phyloP scores from a whole-genome alignment of 2,113 vertebrate genomes.

The Proteles cristata region DNA sequence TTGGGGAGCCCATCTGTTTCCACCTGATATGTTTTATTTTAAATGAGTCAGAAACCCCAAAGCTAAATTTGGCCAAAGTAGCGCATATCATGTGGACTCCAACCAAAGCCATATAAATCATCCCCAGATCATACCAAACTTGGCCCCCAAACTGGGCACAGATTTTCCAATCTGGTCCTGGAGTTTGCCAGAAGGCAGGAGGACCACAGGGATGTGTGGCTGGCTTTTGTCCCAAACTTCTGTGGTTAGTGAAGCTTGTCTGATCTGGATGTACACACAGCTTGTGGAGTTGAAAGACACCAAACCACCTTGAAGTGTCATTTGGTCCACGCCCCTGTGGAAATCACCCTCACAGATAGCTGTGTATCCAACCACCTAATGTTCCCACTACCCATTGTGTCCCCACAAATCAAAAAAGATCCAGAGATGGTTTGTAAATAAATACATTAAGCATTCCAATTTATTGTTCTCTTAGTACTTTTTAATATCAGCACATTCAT shows the following conservation, averaged over 20 bases:
- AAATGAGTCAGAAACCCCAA: slow-evolving; percentile 70
- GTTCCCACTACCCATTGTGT: too few species aligned
- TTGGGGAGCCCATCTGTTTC: slow-evolving; percentile 71
- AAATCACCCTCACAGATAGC: neutral
- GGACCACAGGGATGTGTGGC: slow-evolving; percentile 69
- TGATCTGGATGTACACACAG: slow-evolving; percentile 57
- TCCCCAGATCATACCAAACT: slow-evolving; percentile 65
- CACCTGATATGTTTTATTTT: slow-evolving; percentile 63
- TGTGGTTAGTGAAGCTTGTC: slow-evolving; percentile 69
- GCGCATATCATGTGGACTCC: slow-evolving; percentile 57
- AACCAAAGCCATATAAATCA: slow-evolving; percentile 72
- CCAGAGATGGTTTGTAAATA: neutral
- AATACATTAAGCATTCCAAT: neutral
- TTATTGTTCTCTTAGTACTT: neutral
- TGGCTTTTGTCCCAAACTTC: slow-evolving; percentile 73
- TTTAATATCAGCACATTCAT: neutral
- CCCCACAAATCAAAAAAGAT: neutral
- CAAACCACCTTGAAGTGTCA: slow-evolving; percentile 55
- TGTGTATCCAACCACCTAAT: neutral
- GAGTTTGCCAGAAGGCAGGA: slow-evolving; percentile 77
- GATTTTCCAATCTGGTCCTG: slow-evolving; percentile 72
- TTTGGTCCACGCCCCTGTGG: neutral
- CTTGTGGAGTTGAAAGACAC: neutral
- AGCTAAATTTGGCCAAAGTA: slow-evolving; percentile 74
- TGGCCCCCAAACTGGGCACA: slow-evolving; percentile 69